A percentile compares a stretch with the other conserved stretches of the same genome.
These are phyloP conservation scores for Perdix hodgsoniae DNA, from an alignment of 2,797 vertebrate genomes.

Conservation along the genomic window DNA sequence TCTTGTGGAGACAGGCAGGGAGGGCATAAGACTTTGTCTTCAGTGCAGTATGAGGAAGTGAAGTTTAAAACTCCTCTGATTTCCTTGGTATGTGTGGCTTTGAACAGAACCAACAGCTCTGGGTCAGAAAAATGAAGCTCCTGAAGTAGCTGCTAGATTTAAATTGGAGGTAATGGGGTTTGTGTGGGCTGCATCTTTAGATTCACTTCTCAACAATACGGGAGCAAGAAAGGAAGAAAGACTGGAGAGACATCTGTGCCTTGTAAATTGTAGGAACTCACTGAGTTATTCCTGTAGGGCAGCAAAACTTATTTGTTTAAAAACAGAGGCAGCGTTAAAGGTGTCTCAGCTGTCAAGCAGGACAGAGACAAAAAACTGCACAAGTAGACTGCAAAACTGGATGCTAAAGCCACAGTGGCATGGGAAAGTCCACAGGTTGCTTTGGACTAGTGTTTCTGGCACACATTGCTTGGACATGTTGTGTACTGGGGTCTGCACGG, in stretches of 20 bases:
- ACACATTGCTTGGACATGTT: not conserved
- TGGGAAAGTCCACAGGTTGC: not conserved
- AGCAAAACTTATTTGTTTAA: not conserved
- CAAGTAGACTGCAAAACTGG: not conserved
- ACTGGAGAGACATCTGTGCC: not conserved
- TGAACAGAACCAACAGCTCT: not conserved
- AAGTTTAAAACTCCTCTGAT: not conserved
- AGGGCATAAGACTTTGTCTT: not conserved
- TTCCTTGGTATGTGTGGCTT: not conserved
- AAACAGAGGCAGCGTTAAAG: not conserved
- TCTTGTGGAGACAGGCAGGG: not conserved
- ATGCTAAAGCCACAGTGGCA: not conserved
- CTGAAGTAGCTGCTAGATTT: not conserved
- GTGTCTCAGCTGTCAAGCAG: not conserved
- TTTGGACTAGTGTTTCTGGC: not conserved
- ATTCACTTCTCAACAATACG: not conserved
- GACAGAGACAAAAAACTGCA: not conserved
- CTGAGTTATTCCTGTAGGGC: not conserved
- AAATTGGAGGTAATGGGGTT: not conserved
- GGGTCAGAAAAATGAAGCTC: not conserved
- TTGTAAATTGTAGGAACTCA: not conserved
- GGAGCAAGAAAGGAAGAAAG: not conserved
- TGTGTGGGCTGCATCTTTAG: not conserved
- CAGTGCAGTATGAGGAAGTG: not conserved
- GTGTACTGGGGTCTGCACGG: rapidly evolving